Evolutionary conservation across 2,888 invertebrate species (phyloP).

Genomic region (Monoplex corrugatus): DNA sequence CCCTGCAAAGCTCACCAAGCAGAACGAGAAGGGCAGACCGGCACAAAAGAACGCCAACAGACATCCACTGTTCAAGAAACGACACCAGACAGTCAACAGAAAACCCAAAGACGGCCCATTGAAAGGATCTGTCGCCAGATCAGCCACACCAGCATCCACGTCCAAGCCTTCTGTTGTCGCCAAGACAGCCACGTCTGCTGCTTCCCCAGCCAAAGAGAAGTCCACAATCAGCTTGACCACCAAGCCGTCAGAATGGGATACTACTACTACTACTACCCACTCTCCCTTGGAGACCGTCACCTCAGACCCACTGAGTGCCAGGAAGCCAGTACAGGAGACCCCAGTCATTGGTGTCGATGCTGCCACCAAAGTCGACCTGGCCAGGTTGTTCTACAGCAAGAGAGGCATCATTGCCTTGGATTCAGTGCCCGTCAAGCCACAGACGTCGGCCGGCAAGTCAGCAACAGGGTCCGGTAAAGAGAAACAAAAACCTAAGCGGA

Average conservation of each 20-base stretch:
- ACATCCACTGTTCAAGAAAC: constrained; percentile 47
- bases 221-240: neutral
- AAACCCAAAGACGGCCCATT: neutral
- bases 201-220: too few species aligned
- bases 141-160: neutral
- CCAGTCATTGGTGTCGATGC: neutral
- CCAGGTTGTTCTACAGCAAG: neutral
- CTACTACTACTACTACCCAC: neutral
- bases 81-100: constrained; percentile 1
- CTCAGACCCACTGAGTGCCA: neutral
- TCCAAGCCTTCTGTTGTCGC: neutral
- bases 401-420: neutral
- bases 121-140: neutral
- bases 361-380: neutral
- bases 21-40: neutral
- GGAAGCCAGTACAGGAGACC: neutral
- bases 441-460: neutral
- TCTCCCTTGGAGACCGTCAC: neutral
- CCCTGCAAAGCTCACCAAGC: neutral
- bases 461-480: neutral
- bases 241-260: neutral
- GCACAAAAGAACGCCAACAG: neutral
- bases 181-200: neutral
- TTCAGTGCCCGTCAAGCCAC: neutral
- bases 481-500: neutral